A percentile compares a stretch with the other conserved stretches of the same genome.
Conservation (phyloP, 1,140 invertebrate species). For the Tetragonula clypearis region DNA sequence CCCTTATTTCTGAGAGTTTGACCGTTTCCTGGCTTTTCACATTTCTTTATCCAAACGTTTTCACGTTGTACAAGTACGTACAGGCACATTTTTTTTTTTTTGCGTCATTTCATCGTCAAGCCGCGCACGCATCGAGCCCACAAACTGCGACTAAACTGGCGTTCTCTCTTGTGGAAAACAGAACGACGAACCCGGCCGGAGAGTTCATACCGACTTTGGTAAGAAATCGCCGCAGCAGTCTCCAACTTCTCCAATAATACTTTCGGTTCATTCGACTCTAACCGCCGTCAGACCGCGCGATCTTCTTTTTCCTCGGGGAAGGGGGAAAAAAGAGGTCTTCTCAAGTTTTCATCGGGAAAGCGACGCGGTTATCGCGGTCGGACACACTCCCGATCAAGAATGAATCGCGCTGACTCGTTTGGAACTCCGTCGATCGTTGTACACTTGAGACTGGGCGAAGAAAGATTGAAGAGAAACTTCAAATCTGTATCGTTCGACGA, state of each 20-base stretch:
- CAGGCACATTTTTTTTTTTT: not conserved
- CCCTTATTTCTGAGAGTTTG: not conserved
- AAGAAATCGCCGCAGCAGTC: conserved; percentile 42
- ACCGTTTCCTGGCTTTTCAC: not conserved
- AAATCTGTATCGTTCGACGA: not conserved
- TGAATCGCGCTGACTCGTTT: conserved; percentile 64
- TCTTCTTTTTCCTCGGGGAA: conserved; percentile 11
- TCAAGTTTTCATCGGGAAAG: conserved; percentile 56
- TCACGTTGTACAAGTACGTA: not conserved
- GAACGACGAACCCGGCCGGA: conserved; percentile 8
- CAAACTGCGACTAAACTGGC: not conserved
- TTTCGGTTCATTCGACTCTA: conserved; percentile 31
- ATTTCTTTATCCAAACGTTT: not conserved
- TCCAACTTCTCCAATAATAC: conserved; percentile 62
- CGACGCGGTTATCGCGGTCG: conserved; percentile 44
- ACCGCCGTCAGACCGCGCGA: not conserved
- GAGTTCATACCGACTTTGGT: conserved; percentile 39
- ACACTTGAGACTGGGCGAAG: conserved; percentile 28
- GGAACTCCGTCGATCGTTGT: conserved; percentile 29
- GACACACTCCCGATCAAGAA: conserved; percentile 34
- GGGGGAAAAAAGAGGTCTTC: conserved; percentile 30
- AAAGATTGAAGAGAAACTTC: not conserved
- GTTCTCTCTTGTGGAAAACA: not conserved
- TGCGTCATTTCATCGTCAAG: not conserved
- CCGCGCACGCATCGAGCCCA: not conserved